Percentiles rank a stretch among this genome's conserved stretches.
These are phyloP conservation scores for Epicampocera succincta DNA, from an alignment of 2,888 invertebrate genomes.

Conservation along the genomic window DNA sequence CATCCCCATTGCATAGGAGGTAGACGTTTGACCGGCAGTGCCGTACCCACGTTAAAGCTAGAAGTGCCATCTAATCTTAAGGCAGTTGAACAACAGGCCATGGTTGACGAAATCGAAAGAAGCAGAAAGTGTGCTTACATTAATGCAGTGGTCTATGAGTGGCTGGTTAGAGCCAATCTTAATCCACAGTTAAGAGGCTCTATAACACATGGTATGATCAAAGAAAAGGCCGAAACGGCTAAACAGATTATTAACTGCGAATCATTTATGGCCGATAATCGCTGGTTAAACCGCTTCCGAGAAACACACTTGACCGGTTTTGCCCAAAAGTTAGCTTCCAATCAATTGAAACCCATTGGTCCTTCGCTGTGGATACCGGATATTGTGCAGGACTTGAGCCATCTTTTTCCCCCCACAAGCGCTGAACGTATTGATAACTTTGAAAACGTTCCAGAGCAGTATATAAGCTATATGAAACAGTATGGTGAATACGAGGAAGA, in stretches of 20 bases:
- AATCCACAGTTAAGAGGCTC: conserved; percentile 79
- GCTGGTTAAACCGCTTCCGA: conserved; percentile 79
- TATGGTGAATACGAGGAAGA: conserved; percentile 79
- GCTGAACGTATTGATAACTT: conserved; percentile 77
- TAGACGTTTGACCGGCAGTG: conserved; percentile 77
- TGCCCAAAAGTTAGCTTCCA: conserved; percentile 77
- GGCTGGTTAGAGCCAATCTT: conserved; percentile 78
- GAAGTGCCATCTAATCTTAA: conserved; percentile 78
- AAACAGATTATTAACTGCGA: conserved; percentile 77
- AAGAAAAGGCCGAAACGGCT: conserved; percentile 78
- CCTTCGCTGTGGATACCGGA: conserved; percentile 78
- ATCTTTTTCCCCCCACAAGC: conserved; percentile 77
- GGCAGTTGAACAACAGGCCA: conserved; percentile 77
- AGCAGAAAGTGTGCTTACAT: conserved; percentile 79
- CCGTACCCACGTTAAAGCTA: conserved; percentile 76
- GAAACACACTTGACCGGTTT: conserved; percentile 78
- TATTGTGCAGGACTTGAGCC: conserved; percentile 78
- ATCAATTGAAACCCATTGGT: conserved; percentile 77
- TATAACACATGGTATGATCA: conserved; percentile 79
- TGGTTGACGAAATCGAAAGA: conserved; percentile 78
- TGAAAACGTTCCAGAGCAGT: conserved; percentile 78
- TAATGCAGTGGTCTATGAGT: conserved; percentile 79
- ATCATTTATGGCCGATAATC: conserved; percentile 78
- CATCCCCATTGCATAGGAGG: conserved; percentile 78
- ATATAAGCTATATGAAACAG: conserved; percentile 78